Evolutionary conservation across 2,113 vertebrate genomes (phyloP), one percentile per base, ranked within the genome.

Genomic region (Girardinichthys multiradiatus): DNA sequence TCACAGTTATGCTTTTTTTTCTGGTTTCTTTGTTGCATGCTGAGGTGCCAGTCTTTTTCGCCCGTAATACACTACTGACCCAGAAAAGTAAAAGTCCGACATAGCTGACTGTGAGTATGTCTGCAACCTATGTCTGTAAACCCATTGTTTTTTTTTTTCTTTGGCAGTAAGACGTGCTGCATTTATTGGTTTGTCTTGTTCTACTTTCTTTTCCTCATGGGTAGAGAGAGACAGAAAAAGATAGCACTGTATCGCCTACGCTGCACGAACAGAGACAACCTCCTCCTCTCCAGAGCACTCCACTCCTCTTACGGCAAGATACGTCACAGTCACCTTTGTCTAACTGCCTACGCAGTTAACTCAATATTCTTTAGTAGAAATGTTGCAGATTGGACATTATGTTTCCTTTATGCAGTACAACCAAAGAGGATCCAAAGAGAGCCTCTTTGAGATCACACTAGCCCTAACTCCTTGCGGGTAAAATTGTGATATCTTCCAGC

Each of bases 131-230:
- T 42, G 24, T 65, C 57, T 82, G 72, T 57, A 1, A 33, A 51
- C 27, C 7, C 29, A 42, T 54, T 11, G 9, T 37, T 37, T 45
- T 45, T 45, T 45, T 45, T 19, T 35, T 57, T 62, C 86, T 72
- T 80, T 13, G 75, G 82, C 82, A 79, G 72, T 54, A 80, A 85
- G 71, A 63, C 42, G 14, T 71, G 68, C 59, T 70, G 78, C 74
- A 69, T 86, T 81, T 84, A 89, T 84, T 81, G 76, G 76, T 83
- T 83, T 87, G 84, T 87, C 84, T 91, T 88, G 74, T 79, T 83
- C 82, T 64, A 48, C 80, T 84, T 85, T 68, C 80, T 84, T 63
- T 74, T 74, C 81, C 75, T 70, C 31, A 35, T 76, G 66, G 76
- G 80, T 68, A 67, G 68, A 77, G 30, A 60, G 68, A 86, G 77